Evolutionary conservation across 2,888 invertebrate species (phyloP).

Genomic region (Hirtodrosophila alboralis): DNA sequence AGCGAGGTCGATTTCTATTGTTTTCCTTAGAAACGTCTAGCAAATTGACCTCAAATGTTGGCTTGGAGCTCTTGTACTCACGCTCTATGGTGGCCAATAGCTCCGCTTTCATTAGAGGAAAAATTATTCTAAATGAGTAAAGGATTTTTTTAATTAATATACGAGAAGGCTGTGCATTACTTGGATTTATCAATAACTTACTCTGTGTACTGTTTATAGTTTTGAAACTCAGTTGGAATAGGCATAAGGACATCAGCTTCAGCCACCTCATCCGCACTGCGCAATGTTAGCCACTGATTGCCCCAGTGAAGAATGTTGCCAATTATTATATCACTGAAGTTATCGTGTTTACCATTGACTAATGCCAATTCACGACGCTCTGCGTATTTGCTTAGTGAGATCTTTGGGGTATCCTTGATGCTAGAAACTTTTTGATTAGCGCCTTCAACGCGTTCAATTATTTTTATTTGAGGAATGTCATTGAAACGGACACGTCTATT

Average conservation of each 20-base stretch:
- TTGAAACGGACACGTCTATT: constrained; percentile 71
- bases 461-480: constrained; percentile 56
- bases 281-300: constrained; percentile 87
- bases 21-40: constrained; percentile 43
- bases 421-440: constrained; percentile 50
- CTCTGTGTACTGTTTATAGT: constrained; percentile 87
- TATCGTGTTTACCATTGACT: constrained; percentile 49
- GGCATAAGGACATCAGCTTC: constrained; percentile 85
- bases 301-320: constrained; percentile 87
- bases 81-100: constrained; percentile 73
- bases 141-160: background rate
- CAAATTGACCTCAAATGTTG: constrained; percentile 53
- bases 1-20: constrained; percentile 43
- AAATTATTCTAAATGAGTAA: constrained; percentile 61
- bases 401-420: constrained; percentile 46
- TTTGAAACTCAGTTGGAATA: constrained; percentile 86
- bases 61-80: constrained; percentile 45
- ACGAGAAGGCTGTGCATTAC: no score
- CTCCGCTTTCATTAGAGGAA: constrained; percentile 82
- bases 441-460: constrained; percentile 65
- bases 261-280: constrained; percentile 85
- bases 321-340: constrained; percentile 84
- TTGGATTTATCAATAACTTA: constrained; percentile 75
- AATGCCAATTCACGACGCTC: constrained; percentile 66
- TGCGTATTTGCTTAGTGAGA: constrained; percentile 49